Percentiles rank a stretch among this genome's conserved stretches.
Conservation (phyloP, 2,113 vertebrate species). For the Nipponia nippon region DNA sequence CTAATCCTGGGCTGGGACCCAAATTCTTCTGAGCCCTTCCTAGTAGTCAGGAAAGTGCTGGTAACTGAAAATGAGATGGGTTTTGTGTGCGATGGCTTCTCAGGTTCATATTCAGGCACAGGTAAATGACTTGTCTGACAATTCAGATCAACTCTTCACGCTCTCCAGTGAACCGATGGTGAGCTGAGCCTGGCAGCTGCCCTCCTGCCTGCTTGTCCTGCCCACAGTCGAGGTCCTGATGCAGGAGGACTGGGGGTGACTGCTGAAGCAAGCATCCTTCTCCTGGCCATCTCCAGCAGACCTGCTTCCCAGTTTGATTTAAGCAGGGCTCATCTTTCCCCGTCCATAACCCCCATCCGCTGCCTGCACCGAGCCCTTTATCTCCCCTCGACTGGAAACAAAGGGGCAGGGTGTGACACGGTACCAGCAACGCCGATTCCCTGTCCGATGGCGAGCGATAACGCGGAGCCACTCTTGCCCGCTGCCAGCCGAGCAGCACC, state of each 20-base stretch:
- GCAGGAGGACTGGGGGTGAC: neutral
- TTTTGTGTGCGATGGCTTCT: neutral
- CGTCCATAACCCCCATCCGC: rapidly evolving
- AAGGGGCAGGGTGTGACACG: rapidly evolving
- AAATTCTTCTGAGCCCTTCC: neutral
- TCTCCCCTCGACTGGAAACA: neutral
- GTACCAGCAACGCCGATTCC: neutral
- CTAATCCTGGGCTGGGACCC: neutral
- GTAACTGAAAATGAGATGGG: neutral
- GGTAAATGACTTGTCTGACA: neutral
- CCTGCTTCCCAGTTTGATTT: rapidly evolving
- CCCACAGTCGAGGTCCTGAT: rapidly evolving
- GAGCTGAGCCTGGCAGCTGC: neutral
- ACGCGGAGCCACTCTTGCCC: rapidly evolving
- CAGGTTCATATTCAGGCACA: neutral
- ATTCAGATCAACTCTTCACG: neutral
- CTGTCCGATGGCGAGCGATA: rapidly evolving
- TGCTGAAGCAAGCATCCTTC: neutral
- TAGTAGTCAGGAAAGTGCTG: neutral
- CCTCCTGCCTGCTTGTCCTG: neutral
- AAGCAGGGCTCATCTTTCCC: neutral
- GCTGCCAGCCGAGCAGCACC: rapidly evolving
- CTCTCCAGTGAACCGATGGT: rapidly evolving
- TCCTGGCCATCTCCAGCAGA: neutral
- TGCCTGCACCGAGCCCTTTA: neutral